Evolutionary conservation across 2,113 vertebrate genomes (phyloP).

Genomic region (Tylochromis polylepis): DNA sequence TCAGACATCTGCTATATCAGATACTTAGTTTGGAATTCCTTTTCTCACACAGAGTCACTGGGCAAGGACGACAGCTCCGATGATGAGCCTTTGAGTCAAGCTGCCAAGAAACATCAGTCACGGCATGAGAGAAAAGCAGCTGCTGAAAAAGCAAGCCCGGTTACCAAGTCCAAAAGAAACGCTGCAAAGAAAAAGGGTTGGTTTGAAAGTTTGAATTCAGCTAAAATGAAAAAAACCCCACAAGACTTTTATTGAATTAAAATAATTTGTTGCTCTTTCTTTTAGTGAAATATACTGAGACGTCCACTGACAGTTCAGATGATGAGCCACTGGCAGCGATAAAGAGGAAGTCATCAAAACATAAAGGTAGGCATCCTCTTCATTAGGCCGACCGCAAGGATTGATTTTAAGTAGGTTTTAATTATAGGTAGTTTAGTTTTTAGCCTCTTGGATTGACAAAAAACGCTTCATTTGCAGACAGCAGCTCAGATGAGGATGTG

Average conservation of each 20-base stretch:
- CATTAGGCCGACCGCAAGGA: not conserved
- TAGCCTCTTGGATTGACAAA: not conserved
- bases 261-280: not conserved
- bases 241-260: not conserved
- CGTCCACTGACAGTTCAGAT: slow-evolving; percentile 41
- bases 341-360: not conserved
- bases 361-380: not conserved
- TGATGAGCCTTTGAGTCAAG: slow-evolving; percentile 25
- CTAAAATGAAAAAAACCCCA: not conserved
- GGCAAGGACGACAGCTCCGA: slow-evolving; percentile 1
- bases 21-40: not conserved
- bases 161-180: slow-evolving; percentile 15
- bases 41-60: not conserved
- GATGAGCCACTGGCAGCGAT: slow-evolving; percentile 2
- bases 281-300: slow-evolving; percentile 42
- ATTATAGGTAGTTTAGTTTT: not conserved
- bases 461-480: not conserved
- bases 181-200: slow-evolving; percentile 31
- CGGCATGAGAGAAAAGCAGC: not conserved
- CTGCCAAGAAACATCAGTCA: not conserved
- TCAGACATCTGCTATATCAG: not conserved
- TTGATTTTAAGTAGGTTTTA: not conserved
- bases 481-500: slow-evolving; percentile 21
- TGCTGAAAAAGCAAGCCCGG: not conserved
- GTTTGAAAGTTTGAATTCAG: not conserved